Evolutionary conservation across 1,140 invertebrate genomes (phyloP).

Genomic region (Parasteatoda tepidariorum): DNA sequence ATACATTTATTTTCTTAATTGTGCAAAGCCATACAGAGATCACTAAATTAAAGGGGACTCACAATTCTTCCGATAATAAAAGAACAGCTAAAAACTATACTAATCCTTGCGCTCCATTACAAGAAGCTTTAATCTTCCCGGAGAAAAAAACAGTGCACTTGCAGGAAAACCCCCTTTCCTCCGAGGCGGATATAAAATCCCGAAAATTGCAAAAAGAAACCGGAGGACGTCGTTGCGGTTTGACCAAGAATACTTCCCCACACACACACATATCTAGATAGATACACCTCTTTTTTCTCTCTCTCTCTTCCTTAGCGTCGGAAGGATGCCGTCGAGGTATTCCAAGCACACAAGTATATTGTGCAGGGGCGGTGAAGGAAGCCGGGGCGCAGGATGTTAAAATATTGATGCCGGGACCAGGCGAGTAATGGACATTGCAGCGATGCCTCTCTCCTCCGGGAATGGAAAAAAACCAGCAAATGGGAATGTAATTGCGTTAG

Average conservation of each 20-base stretch:
- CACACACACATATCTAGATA: no score
- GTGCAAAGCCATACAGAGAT: no score
- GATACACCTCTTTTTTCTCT: neutral
- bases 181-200: neutral
- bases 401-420: slow-evolving; percentile 58
- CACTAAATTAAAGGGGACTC: no score
- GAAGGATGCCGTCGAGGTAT: slow-evolving; percentile 4
- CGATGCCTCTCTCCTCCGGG: slow-evolving; percentile 13
- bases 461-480: slow-evolving; percentile 53
- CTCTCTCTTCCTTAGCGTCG: neutral
- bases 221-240: slow-evolving; percentile 40
- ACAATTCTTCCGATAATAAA: no score
- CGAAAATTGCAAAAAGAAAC: neutral
- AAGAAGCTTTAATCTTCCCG: no score
- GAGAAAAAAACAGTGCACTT: no score
- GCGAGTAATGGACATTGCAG: slow-evolving; percentile 56
- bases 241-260: slow-evolving; percentile 34
- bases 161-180: neutral
- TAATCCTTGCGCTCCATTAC: no score
- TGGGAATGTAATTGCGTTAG: slow-evolving; percentile 61
- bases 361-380: neutral
- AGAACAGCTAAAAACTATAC: no score
- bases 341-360: slow-evolving; percentile 21
- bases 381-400: slow-evolving; percentile 8
- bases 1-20: no score